Evolutionary conservation across 2,797 vertebrate species (phyloP).

Genomic region (Lemur catta): DNA sequence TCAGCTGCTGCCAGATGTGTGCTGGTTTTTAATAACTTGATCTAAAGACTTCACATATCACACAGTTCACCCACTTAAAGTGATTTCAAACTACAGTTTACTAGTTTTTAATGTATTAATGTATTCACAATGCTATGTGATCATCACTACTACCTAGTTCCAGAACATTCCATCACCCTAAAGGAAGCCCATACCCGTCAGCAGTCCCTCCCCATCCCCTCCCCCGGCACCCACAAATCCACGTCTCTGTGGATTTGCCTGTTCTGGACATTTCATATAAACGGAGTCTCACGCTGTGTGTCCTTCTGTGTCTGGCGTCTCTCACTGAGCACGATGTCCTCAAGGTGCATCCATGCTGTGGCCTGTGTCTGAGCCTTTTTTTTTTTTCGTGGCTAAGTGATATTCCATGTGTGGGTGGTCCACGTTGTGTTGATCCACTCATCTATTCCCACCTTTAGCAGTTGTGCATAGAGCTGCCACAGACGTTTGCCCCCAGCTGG

Average conservation of each 20-base stretch:
- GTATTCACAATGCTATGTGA: neutral
- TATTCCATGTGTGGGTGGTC: neutral
- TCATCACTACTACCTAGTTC: neutral
- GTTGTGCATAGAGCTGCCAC: too few species aligned
- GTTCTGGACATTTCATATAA: rapidly evolving
- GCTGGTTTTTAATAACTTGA: neutral
- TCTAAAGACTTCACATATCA: neutral
- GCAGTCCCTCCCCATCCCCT: neutral
- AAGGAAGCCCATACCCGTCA: neutral
- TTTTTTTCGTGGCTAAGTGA: rapidly evolving
- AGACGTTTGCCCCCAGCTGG: neutral
- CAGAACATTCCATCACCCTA: neutral
- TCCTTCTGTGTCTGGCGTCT: neutral
- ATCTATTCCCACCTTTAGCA: neutral
- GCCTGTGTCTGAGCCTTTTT: rapidly evolving
- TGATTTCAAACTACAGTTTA: neutral
- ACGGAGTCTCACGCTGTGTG: rapidly evolving
- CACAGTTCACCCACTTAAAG: neutral
- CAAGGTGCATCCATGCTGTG: rapidly evolving
- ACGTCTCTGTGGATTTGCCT: neutral
- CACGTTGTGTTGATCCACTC: neutral
- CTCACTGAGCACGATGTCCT: neutral
- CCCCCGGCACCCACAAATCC: neutral
- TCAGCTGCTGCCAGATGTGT: too few species aligned
- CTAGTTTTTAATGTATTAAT: neutral